Conservation (phyloP, 2,888 invertebrate genomes). For the Slavum lentiscoides region DNA sequence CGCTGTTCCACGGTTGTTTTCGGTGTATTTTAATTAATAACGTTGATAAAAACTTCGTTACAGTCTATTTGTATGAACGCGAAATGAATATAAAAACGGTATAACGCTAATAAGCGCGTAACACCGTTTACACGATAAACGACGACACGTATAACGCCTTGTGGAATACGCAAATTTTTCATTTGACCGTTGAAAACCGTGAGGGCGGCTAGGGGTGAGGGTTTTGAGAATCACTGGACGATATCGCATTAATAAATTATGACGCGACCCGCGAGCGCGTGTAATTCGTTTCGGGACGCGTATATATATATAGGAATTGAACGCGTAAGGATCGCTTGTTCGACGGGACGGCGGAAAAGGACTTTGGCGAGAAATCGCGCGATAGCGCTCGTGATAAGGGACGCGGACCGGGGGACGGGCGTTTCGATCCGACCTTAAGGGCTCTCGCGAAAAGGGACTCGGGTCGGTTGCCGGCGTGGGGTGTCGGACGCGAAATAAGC, state of each 20-base stretch:
- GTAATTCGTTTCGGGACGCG: too few species aligned
- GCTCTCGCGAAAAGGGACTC: background rate
- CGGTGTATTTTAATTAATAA: too few species aligned
- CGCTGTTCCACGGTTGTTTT: too few species aligned
- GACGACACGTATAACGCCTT: too few species aligned
- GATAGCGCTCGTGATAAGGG: background rate
- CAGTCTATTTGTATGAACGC: too few species aligned
- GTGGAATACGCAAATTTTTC: too few species aligned
- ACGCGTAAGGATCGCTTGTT: background rate
- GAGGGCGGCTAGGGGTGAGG: background rate
- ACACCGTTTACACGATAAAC: too few species aligned
- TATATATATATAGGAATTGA: background rate
- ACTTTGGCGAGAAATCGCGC: background rate
- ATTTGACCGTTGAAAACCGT: background rate
- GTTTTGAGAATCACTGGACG: background rate
- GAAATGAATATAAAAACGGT: too few species aligned
- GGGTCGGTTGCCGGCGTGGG: background rate
- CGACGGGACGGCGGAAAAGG: background rate
- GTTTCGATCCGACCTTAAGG: slow-evolving; percentile 25
- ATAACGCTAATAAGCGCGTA: too few species aligned
- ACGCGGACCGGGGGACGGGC: background rate
- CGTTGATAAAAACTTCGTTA: too few species aligned
- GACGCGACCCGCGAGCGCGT: background rate
- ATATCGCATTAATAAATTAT: background rate
- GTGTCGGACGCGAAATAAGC: slow-evolving; percentile 9